A percentile compares a stretch with the other conserved stretches of the same genome.
Evolutionary conservation across 1,140 invertebrate genomes (phyloP).

Genomic region (Hylaeus anthracinus): DNA sequence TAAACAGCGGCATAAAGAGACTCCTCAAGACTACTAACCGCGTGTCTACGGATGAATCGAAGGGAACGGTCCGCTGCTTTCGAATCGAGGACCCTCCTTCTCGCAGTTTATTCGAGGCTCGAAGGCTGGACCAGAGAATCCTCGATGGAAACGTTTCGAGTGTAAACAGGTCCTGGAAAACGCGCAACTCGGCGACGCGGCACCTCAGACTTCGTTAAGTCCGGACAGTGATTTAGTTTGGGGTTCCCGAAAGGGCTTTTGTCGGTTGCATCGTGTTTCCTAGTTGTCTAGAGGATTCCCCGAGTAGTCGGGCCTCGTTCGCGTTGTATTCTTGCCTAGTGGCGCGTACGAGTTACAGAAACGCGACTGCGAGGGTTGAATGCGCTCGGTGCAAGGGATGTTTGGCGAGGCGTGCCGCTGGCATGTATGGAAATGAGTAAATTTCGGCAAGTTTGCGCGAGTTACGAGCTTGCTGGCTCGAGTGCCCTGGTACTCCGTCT

Average conservation of each 20-base stretch:
- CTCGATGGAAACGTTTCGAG: slow-evolving; percentile 1
- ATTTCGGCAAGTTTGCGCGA: slow-evolving; percentile 55
- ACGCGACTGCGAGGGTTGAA: slow-evolving; percentile 16
- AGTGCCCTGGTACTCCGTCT: slow-evolving; percentile 9
- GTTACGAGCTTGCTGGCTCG: slow-evolving; percentile 26
- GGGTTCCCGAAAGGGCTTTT: background rate
- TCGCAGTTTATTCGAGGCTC: background rate
- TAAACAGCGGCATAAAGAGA: background rate
- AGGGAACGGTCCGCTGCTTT: slow-evolving; percentile 21
- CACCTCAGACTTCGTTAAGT: slow-evolving; percentile 2
- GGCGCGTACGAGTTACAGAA: slow-evolving; percentile 32
- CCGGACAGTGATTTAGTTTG: background rate
- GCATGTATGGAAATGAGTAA: slow-evolving; percentile 69
- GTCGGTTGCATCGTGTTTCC: background rate
- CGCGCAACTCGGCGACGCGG: background rate
- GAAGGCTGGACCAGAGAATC: background rate
- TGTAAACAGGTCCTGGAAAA: slow-evolving; percentile 26
- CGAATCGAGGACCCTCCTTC: background rate
- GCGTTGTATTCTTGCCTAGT: background rate
- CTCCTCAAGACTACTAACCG: background rate
- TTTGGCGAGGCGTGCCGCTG: slow-evolving; percentile 49
- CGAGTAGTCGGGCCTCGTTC: slow-evolving; percentile 9
- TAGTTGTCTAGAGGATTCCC: slow-evolving; percentile 19
- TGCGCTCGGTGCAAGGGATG: slow-evolving; percentile 27
- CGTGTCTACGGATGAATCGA: background rate